phyloP scores from a whole-genome alignment of 2,113 vertebrate species.

The Xiphophorus hellerii region DNA sequence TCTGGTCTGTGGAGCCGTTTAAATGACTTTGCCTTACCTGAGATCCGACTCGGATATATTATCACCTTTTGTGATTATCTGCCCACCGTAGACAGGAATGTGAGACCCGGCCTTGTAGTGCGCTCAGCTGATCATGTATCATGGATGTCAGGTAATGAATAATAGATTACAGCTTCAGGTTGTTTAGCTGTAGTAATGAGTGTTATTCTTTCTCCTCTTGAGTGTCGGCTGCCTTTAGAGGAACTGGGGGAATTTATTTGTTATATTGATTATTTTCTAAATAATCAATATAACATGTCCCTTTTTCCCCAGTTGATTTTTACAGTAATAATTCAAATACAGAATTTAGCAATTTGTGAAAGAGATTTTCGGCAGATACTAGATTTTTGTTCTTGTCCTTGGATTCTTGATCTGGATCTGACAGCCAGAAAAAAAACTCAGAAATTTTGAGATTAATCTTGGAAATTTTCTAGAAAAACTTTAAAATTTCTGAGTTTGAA shows the following conservation, averaged over 20 bases:
- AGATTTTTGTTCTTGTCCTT: background rate
- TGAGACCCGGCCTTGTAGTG: conserved; percentile 15
- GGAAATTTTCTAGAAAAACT: too few species aligned
- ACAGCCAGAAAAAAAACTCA: too few species aligned
- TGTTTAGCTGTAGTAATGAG: background rate
- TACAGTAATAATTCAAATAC: background rate
- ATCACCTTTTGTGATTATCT: conserved; percentile 16
- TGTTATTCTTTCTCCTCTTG: background rate
- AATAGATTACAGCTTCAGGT: conserved; percentile 37
- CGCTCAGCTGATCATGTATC: conserved; percentile 35
- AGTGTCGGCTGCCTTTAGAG: conserved; percentile 6
- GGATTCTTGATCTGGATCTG: background rate
- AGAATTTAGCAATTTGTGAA: background rate
- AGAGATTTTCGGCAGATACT: background rate
- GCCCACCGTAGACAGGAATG: conserved; percentile 8
- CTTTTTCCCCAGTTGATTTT: too few species aligned
- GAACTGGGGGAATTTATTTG: background rate
- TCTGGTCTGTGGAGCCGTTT: background rate
- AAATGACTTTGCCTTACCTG: conserved; percentile 11
- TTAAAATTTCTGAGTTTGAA: too few species aligned
- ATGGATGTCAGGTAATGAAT: conserved; percentile 32
- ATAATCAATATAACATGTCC: too few species aligned
- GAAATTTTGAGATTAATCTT: too few species aligned
- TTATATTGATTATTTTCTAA: background rate
- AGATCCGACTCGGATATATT: conserved; percentile 13